Base-by-base conservation (phyloP, 2,113 vertebrate genomes). In the Machaerirhynchus nigripectus region DNA sequence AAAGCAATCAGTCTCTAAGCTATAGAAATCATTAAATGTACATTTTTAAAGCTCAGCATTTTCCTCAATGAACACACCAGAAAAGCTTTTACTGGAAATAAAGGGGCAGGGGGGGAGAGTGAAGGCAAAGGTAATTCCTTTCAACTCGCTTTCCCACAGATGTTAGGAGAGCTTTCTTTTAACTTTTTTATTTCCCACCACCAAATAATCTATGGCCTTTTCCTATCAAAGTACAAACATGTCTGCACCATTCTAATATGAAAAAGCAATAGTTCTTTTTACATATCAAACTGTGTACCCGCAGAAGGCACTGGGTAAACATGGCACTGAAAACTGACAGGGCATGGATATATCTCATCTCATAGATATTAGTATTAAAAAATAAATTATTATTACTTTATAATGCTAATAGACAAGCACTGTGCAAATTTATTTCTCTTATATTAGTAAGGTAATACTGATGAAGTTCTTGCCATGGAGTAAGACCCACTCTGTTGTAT, bases 41-140 rank as follows among this genome's bases (percentile, higher is more conserved):
- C 12, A 19, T 69, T 64, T 83, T 61, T 77, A 65, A 81, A 89
- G 40, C 2, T 69, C 50, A 40, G 16, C 9, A 33, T 89, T 81
- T 80, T 55, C 23, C 10, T 79, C 27, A 50, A 47, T 10, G 10
- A 76, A 59, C 20, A 69, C 15, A 65, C 7, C 17, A 65, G 17
- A 61, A 89, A 50, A 91, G 15, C 9, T 76, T 86, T 64, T 47
- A 68, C 24, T 83, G 30, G 15, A 65, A 80, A 85, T 2, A 86
- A 4, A 50, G 1, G 16, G 7, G 35, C 2, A 2, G 15, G 5
- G 11, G 12, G 9, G 5, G 2, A 11, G 19, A 44, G 46, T 28
- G 4, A 8, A 27, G 19, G 18, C 20, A 53, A 65, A 53, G 26
- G 10, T 57, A 49, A 65, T 40, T 89, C 40, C 14, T 88, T 88